These are phyloP conservation scores for Xestobium rufovillosum DNA, from an alignment of 2,888 invertebrate species.

Conservation along the genomic window DNA sequence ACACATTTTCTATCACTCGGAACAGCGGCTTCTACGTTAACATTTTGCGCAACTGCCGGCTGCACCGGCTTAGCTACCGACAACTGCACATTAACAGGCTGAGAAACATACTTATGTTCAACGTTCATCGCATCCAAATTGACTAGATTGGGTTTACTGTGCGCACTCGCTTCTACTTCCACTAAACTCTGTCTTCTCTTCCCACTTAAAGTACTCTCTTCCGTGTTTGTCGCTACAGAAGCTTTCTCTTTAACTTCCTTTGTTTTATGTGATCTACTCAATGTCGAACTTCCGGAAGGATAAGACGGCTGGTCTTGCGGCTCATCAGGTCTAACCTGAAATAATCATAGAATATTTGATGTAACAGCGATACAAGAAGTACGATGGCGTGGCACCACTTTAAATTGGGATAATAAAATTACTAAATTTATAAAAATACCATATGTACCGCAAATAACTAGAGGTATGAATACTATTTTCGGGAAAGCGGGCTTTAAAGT, in stretches of 20 bases:
- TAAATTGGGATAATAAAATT: too few relatives aligned
- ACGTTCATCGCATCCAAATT: conserved; percentile 46
- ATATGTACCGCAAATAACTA: too few relatives aligned
- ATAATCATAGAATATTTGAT: too few relatives aligned
- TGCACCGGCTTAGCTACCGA: conserved; percentile 34
- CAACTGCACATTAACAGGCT: conserved; percentile 24
- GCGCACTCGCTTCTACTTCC: conserved; percentile 30
- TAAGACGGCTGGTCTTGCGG: conserved; percentile 40
- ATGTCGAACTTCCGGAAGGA: conserved; percentile 49
- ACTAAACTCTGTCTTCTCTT: conserved; percentile 33
- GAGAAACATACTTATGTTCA: conserved; percentile 26
- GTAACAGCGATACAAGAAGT: too few relatives aligned
- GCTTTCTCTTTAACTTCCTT: conserved; percentile 40
- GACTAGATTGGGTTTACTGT: conserved; percentile 42
- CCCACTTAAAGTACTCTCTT: conserved; percentile 37
- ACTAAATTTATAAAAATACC: too few relatives aligned
- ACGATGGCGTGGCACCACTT: too few relatives aligned
- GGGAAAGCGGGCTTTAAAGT: too few relatives aligned
- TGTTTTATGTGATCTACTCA: conserved; percentile 50
- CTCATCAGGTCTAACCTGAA: neutral
- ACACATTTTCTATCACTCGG: too few relatives aligned
- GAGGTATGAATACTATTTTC: too few relatives aligned
- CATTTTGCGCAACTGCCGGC: conserved; percentile 43
- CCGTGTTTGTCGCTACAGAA: conserved; percentile 38
- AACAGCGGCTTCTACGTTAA: too few relatives aligned